Base-by-base conservation (phyloP, 2,888 invertebrate genomes). In the Melanostoma mellinum region DNA sequence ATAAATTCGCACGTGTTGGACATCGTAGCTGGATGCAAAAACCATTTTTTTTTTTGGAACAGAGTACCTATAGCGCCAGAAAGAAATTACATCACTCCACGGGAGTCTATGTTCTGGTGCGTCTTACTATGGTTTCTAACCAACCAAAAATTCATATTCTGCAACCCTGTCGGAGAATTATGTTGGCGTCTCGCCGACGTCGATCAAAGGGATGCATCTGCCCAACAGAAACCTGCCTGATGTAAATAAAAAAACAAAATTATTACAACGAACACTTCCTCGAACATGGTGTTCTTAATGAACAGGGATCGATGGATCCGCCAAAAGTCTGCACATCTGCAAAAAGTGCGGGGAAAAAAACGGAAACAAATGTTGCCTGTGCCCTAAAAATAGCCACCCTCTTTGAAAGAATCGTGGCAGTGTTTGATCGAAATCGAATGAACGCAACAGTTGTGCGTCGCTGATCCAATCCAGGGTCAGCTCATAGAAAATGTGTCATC, bases 11-110 rank as follows among this genome's bases (percentile, higher is more conserved):
- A 82, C 77, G 63, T 78, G 81, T 67, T 73, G 50, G 40, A 32
- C 30, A 40, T 32, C 20, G 0, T 42, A 9, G 8, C 53, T 35
- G 44, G 46, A 71, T 56, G 68, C 48, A 35, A 56, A 61, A 58
- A 30, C 6, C 33, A 33, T 6, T 20, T 6, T 42, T 42, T 46
- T 10, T 55, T 38, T 53, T 56, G 58, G 52, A 63, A 55, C 50
- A 61, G 10, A 20, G 38, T 42, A n/a, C n/a, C n/a, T n/a, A 61
- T 72, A 82, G 84, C 84, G 84, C 84, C 84, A 74, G 78, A 67
- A 63, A 44, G 56, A 10, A 61, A 61, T 71, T 71, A 73, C 74
- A 69, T 61, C 60, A 84, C 46, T 52, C 6, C 48, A 56, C 65
- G 56, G 71, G 69, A 68, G 67, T n/a, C 36, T 42, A 6, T 6